These are phyloP conservation scores for Darwinula stevensoni DNA, from an alignment of 2,888 invertebrate species.

Conservation along the genomic window DNA sequence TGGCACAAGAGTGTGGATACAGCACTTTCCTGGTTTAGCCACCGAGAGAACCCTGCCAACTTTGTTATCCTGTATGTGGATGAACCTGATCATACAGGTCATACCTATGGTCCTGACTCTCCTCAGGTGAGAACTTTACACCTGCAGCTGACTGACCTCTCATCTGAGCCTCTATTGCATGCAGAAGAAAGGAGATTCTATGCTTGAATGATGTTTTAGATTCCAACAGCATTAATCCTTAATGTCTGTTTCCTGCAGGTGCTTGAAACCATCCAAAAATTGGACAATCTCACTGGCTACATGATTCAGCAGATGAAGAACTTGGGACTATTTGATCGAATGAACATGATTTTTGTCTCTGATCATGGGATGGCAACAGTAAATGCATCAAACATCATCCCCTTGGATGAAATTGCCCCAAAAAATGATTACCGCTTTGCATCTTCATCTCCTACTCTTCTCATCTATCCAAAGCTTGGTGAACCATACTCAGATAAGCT, in stretches of 20 bases:
- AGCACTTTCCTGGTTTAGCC: slow-evolving; percentile 26
- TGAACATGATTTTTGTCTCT: slow-evolving; percentile 34
- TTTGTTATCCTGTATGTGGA: slow-evolving; percentile 34
- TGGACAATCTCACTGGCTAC: slow-evolving; percentile 26
- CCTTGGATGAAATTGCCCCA: neutral
- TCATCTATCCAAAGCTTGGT: too few species aligned
- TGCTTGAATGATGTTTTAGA: too few species aligned
- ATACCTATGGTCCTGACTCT: slow-evolving; percentile 26
- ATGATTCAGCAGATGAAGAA: slow-evolving; percentile 21
- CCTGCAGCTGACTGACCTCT: too few species aligned
- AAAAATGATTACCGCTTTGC: too few species aligned
- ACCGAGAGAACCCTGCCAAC: slow-evolving; percentile 29
- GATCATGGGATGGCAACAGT: slow-evolving; percentile 39
- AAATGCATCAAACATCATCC: neutral
- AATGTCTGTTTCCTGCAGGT: slow-evolving; percentile 1
- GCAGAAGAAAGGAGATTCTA: too few species aligned
- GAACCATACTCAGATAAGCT: too few species aligned
- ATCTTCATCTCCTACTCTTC: too few species aligned
- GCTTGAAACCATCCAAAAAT: slow-evolving; percentile 15
- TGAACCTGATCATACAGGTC: slow-evolving; percentile 32
- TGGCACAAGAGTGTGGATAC: slow-evolving; percentile 26
- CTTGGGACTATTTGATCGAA: slow-evolving; percentile 20
- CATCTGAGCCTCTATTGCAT: too few species aligned
- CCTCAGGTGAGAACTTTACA: too few species aligned
- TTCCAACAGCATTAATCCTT: neutral